phyloP scores from a whole-genome alignment of 2,888 invertebrate genomes.

The Pristionchus exspectatus region DNA sequence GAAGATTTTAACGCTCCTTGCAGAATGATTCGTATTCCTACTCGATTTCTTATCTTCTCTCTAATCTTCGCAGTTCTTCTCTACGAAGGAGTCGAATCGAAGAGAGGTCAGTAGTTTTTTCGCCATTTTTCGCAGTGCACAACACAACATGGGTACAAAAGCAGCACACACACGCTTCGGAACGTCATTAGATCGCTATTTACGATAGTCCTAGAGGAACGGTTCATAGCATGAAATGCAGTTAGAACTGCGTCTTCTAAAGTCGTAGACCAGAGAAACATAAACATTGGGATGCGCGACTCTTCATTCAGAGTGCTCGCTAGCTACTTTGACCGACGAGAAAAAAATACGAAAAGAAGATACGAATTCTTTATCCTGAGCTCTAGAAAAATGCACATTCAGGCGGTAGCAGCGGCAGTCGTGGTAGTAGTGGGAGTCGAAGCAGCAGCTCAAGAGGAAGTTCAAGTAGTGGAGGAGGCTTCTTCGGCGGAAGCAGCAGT shows the following conservation, averaged over 20 bases:
- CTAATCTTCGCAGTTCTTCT: conserved; percentile 14
- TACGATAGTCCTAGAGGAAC: too few species aligned
- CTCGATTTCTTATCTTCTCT: background rate
- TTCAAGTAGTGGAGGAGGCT: background rate
- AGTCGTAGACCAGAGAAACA: too few species aligned
- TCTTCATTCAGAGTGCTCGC: too few species aligned
- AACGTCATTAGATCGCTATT: too few species aligned
- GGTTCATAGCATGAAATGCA: too few species aligned
- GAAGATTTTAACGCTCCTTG: too few species aligned
- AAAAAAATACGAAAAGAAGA: too few species aligned
- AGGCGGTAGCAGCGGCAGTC: conserved; percentile 32
- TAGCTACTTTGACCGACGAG: background rate
- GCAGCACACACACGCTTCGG: too few species aligned
- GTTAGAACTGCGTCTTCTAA: too few species aligned
- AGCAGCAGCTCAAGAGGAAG: background rate
- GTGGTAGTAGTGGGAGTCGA: background rate
- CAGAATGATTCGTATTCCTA: background rate
- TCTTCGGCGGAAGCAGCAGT: background rate
- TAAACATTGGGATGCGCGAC: too few species aligned
- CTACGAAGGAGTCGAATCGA: conserved; percentile 42
- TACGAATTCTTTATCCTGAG: background rate
- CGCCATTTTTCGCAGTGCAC: background rate
- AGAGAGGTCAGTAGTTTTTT: background rate
- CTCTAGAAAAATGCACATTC: background rate
- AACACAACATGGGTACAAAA: too few species aligned